Evolutionary conservation across 2,797 vertebrate species (phyloP).

Genomic region (Enteromius paludinosus): DNA sequence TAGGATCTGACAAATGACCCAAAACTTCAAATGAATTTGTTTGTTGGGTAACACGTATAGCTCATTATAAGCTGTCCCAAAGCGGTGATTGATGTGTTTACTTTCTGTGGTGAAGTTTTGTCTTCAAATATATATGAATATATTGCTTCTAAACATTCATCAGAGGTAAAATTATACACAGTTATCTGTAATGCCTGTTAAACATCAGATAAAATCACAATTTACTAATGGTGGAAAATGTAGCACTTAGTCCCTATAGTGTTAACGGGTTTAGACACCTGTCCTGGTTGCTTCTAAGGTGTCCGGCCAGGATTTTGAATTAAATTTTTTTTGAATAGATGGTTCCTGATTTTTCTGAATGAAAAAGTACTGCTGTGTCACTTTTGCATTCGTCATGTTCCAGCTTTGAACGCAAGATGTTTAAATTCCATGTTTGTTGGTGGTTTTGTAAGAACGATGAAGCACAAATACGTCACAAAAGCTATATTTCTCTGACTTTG

Average conservation of each 20-base stretch:
- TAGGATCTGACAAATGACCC: not conserved
- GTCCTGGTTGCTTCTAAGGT: constrained; percentile 6
- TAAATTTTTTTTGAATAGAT: not conserved
- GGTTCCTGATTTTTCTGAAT: constrained; percentile 14
- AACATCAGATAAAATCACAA: not conserved
- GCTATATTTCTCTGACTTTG: not conserved
- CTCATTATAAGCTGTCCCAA: constrained; percentile 9
- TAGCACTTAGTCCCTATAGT: constrained; percentile 46
- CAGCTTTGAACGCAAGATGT: not conserved
- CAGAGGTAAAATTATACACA: not conserved
- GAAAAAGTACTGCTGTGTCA: not conserved
- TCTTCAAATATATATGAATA: constrained; percentile 6
- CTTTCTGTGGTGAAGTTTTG: constrained; percentile 18
- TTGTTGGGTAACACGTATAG: not conserved
- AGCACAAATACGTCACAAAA: constrained; percentile 29
- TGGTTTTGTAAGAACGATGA: constrained; percentile 4
- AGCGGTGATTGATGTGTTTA: constrained; percentile 10
- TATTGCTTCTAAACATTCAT: constrained; percentile 22
- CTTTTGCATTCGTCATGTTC: not conserved
- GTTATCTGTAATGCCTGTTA: not conserved
- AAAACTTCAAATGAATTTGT: not conserved
- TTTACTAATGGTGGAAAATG: constrained; percentile 27
- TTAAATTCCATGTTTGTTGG: not conserved
- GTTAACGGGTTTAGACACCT: constrained; percentile 22
- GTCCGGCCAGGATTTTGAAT: not conserved